Percentiles rank a stretch among this genome's conserved stretches.
Conservation (phyloP, 2,888 invertebrate genomes). For the Hirtodrosophila cameraria region DNA sequence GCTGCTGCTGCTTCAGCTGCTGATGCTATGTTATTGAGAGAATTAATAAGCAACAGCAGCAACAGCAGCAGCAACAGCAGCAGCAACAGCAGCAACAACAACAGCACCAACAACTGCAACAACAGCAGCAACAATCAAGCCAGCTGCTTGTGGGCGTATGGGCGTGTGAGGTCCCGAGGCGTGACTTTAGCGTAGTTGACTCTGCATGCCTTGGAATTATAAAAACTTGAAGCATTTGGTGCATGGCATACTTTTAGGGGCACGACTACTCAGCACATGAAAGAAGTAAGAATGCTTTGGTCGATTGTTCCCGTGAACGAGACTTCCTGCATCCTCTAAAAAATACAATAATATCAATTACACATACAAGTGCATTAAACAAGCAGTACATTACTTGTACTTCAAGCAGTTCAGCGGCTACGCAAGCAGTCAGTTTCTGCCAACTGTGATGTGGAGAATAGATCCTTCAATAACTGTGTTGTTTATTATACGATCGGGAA, state of each 20-base stretch:
- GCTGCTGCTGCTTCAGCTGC: conserved; percentile 8
- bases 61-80: background rate
- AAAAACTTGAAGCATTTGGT: conserved; percentile 49
- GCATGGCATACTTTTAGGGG: conserved; percentile 47
- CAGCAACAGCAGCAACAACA: conserved; percentile 4
- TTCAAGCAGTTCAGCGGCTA: no score
- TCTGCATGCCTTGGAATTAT: conserved; percentile 35
- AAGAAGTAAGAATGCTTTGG: no score
- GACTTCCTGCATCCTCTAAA: no score
- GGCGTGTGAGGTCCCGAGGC: conserved; percentile 14
- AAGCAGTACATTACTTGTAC: no score
- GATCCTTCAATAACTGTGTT: no score
- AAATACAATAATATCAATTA: no score
- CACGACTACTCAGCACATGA: conserved; percentile 31
- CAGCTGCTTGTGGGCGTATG: conserved; percentile 14
- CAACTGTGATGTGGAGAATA: no score
- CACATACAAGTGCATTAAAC: no score
- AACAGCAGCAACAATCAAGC: conserved; percentile 23
- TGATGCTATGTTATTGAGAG: conserved; percentile 24
- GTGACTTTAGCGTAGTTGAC: conserved; percentile 4
- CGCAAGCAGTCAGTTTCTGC: no score
- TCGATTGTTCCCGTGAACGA: no score
- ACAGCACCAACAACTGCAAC: background rate
- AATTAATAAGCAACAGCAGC: conserved; percentile 56
- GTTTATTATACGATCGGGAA: no score